Percentiles rank a stretch among this genome's conserved stretches.
Evolutionary conservation across 1,140 invertebrate genomes (phyloP).

Genomic region (Leptinotarsa texana): DNA sequence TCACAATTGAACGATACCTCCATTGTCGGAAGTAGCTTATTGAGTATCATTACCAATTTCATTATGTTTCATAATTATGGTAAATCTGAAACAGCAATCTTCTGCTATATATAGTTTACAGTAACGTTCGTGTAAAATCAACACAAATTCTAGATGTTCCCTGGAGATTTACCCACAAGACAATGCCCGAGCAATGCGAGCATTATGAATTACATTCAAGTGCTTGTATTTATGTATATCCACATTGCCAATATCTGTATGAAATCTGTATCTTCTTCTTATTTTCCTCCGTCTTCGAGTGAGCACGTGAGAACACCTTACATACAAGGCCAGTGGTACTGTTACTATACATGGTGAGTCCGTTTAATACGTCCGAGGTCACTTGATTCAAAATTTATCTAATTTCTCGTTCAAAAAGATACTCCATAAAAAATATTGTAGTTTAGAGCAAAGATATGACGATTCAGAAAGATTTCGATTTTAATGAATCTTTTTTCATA

Average conservation of each 20-base stretch:
- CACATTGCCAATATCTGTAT: conserved; percentile 5
- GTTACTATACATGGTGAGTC: neutral
- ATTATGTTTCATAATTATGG: conserved; percentile 5
- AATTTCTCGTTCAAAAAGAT: no score
- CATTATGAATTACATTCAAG: neutral
- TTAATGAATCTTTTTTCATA: no score
- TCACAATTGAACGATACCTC: neutral
- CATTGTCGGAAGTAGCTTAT: neutral
- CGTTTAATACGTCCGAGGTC: neutral
- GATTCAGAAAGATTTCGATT: no score
- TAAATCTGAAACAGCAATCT: neutral
- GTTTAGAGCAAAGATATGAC: no score
- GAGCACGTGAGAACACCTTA: neutral
- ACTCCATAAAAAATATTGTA: no score
- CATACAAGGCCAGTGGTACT: neutral
- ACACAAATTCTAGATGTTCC: neutral
- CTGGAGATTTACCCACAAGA: neutral
- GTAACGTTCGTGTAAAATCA: conserved; percentile 3
- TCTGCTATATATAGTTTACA: conserved; percentile 1
- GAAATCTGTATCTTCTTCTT: neutral
- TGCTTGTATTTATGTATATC: conserved; percentile 8
- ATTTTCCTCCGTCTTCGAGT: neutral
- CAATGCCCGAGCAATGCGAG: neutral
- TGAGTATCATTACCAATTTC: conserved; percentile 6
- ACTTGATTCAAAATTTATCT: neutral